Evolutionary conservation across 2,888 invertebrate species (phyloP), one percentile per base, ranked within the genome.

Genomic region (Ochropleura leucogaster): DNA sequence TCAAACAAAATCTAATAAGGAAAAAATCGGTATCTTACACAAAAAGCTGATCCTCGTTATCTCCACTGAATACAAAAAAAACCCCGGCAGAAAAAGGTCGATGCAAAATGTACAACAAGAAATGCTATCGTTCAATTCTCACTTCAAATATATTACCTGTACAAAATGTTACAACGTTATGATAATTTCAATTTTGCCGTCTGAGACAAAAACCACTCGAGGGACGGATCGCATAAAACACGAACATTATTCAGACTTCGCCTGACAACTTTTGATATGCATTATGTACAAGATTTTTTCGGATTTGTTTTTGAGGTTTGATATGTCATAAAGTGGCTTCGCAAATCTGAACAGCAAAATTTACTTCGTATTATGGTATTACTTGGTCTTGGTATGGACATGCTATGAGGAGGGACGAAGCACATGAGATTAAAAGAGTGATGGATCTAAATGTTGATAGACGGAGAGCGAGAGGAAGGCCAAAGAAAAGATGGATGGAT

Each of bases 171-270:
- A 74, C 59, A 66, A 73, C 63, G 65, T 64, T 82, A 85, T 77
- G 65, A 82, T 84, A 78, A 79, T 80, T 70, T 87, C 71, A 74
- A 82, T 78, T 79, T 77, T 68, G 87, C 51, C 65, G 30, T 53
- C 59, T 53, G 60, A 74, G 60, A 82, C 68, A 75, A 53, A 71
- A 77, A 57, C 55, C 71, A 68, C 78, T 63, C 64, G n/a, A 64
- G 73, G 60, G 79, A 68, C 12, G 10, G 53, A 30, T 64, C 53
- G 65, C 67, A 84, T 62, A 69, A 77, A 82, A 82, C 74, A 64
- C n/a, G 30, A 62, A 47, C 71, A 84, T 76, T 85, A 80, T 86
- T 76, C 70, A 63, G 55, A 57, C 20, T 63, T 66, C 46, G 47
- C 42, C 44, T 64, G 66, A 72, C 64, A 63, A 60, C 42, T 51